Evolutionary conservation across 2,113 vertebrate genomes (phyloP), one percentile per base, ranked within the genome.

Genomic region (Ceyx margarethae): DNA sequence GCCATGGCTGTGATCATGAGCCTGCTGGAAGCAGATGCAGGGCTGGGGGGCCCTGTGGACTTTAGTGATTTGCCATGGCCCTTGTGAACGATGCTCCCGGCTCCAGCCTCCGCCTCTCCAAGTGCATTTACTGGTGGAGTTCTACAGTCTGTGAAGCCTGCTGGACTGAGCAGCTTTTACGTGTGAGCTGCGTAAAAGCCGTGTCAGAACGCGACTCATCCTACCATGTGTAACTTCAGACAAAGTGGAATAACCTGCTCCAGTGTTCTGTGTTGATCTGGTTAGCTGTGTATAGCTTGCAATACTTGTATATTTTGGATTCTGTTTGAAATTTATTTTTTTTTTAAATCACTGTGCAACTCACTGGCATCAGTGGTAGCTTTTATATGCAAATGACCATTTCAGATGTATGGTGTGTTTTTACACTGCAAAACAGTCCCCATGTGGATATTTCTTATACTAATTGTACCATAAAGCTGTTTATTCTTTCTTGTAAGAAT

Each of bases 1-100:
- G 99, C 99, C 15, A 99, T 99, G 99, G 99, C 99, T 1, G 99
- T 99, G 69, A 99, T 99, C 86, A 99, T 99, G 99, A 99, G 99
- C 92, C 98, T 99, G 90, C 97, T 99, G 96, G 99, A 99, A 98
- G 99, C 99, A 5, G 99, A 99, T 46, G 99, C 99, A 11, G 99
- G 99, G 79, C 98, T 99, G 5, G 99, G 99, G 1, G 99, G 99
- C 28, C 99, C 99, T 3, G 99, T 99, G 48, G 99, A 99, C 97
- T 99, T 99, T 95, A 99, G 99, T 13, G 99, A 99, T 96, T 98
- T 99, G 85, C 99, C 99, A 15, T 99, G 99, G 99, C 99, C 99
- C 73, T 96, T 99, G 98, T 99, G 97, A 99, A 94, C 93, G 71
- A 90, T 94, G 95, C 87, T 48, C 82, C 84, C 89, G 89, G 79